Conservation (phyloP, 2,888 invertebrate species). For the Phortica okadai region DNA sequence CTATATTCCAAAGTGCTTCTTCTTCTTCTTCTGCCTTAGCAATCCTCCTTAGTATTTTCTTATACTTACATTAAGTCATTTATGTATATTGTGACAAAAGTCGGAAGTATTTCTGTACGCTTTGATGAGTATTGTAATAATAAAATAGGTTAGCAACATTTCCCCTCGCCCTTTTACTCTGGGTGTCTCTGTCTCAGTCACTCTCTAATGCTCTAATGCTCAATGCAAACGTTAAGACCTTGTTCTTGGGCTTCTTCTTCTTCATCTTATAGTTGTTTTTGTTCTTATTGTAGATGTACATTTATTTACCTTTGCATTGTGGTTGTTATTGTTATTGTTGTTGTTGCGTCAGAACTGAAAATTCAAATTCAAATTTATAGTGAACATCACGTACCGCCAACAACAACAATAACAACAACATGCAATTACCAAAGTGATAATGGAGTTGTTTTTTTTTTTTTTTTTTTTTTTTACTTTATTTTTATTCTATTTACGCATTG, state of each 20-base stretch:
- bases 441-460: constrained; percentile 56
- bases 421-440: constrained; percentile 57
- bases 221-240: no score
- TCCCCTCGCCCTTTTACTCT: constrained; percentile 16
- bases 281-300: constrained; percentile 41
- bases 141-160: constrained; percentile 52
- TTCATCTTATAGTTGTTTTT: constrained; percentile 43
- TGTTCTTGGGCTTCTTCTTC: no score
- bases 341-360: constrained; percentile 59
- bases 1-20: constrained; percentile 37
- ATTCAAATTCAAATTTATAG: constrained; percentile 68
- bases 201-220: no score
- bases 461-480: no score
- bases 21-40: constrained; percentile 7
- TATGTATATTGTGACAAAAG: background rate
- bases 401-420: constrained; percentile 50
- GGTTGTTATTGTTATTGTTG: constrained; percentile 44
- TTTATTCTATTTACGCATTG: constrained; percentile 49
- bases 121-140: constrained; percentile 45
- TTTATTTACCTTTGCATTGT: constrained; percentile 51
- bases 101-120: background rate
- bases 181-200: constrained; percentile 25
- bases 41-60: constrained; percentile 34
- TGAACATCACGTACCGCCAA: constrained; percentile 72
- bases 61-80: constrained; percentile 33